These are phyloP conservation scores for Xenopus tropicalis DNA, from an alignment of 2,113 vertebrate genomes.

Conservation along the genomic window DNA sequence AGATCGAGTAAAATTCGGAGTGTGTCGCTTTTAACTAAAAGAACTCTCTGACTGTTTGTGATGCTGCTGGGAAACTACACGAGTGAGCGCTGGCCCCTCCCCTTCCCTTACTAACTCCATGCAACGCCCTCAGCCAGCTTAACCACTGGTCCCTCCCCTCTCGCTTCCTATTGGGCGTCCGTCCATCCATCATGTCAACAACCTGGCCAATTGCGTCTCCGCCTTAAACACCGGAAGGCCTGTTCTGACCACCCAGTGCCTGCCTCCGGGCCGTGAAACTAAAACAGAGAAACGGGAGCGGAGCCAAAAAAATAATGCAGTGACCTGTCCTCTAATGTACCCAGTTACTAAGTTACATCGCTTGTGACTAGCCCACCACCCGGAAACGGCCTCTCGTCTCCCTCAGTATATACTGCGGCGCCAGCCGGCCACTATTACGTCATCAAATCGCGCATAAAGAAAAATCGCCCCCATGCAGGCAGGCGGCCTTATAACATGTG, in stretches of 20 bases:
- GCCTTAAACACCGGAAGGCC: conserved; percentile 32
- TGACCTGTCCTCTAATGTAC: too few species aligned
- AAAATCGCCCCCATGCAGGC: conserved; percentile 7
- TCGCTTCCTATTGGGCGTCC: conserved; percentile 4
- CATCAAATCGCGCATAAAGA: conserved; percentile 80
- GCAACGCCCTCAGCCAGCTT: too few species aligned
- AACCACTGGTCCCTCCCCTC: neutral
- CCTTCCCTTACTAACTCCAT: too few species aligned
- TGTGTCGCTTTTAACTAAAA: too few species aligned
- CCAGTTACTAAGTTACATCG: too few species aligned
- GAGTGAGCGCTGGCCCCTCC: too few species aligned
- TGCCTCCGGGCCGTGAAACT: neutral
- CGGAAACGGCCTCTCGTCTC: neutral
- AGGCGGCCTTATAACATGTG: neutral
- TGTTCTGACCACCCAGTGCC: neutral
- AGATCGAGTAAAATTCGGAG: too few species aligned
- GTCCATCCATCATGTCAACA: neutral
- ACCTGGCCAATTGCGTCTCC: neutral
- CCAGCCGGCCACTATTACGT: conserved; percentile 75
- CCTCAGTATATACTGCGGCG: accelerated
- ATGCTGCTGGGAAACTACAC: too few species aligned
- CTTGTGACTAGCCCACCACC: neutral
- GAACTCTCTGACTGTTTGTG: too few species aligned
- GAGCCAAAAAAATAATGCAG: too few species aligned
- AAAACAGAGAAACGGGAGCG: neutral